Evolutionary conservation across 1,140 invertebrate species (phyloP).

Genomic region (Calephelis virginiensis): DNA sequence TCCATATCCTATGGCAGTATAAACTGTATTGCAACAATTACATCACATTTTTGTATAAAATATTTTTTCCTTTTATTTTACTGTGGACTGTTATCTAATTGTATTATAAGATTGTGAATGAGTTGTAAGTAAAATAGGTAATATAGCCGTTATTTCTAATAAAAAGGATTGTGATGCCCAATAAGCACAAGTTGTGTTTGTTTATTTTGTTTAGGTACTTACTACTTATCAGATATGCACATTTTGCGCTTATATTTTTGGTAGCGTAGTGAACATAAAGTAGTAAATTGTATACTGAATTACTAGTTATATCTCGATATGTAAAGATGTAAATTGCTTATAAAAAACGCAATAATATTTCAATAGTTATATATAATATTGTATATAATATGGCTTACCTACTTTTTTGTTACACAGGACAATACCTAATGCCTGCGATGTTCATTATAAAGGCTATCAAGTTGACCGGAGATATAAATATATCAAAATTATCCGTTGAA

Average conservation of each 20-base stretch:
- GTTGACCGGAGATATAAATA: conserved; percentile 66
- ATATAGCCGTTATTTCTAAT: background rate
- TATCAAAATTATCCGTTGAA: conserved; percentile 61
- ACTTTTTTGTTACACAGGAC: conserved; percentile 61
- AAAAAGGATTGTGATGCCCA: background rate
- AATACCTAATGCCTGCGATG: conserved; percentile 67
- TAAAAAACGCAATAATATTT: conserved; percentile 59
- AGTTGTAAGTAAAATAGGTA: background rate
- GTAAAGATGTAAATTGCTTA: conserved; percentile 75
- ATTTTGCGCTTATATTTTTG: conserved; percentile 38
- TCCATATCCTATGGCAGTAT: background rate
- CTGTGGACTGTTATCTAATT: background rate
- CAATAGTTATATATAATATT: conserved; percentile 48
- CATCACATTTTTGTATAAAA: conserved; percentile 1
- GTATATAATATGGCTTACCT: conserved; percentile 67
- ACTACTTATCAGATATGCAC: conserved; percentile 34
- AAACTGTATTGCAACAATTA: background rate
- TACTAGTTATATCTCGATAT: conserved; percentile 61
- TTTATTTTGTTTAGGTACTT: conserved; percentile 34
- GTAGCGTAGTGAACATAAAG: conserved; percentile 38
- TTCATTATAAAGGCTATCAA: conserved; percentile 69
- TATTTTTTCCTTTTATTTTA: background rate
- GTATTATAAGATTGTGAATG: background rate
- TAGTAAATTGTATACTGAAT: conserved; percentile 43
- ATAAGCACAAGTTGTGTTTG: conserved; percentile 21